These are phyloP conservation scores for Hemibagrus wyckioides DNA, from an alignment of 2,113 vertebrate species.

Conservation along the genomic window DNA sequence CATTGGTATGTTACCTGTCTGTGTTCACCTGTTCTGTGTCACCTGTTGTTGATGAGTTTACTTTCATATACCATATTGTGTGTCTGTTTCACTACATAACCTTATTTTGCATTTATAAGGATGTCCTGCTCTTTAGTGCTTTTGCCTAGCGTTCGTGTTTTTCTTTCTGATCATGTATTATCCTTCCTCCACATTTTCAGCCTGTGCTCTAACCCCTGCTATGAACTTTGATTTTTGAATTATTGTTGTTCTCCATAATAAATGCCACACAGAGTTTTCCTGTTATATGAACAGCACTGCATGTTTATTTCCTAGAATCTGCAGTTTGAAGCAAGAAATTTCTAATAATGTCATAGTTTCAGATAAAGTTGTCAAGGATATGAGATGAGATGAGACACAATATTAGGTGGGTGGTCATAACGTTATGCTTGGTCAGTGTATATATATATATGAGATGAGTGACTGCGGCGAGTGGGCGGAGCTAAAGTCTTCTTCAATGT, in stretches of 20 bases:
- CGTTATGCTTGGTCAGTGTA: too few relatives aligned
- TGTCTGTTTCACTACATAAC: not conserved
- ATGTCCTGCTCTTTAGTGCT: not conserved
- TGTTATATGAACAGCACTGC: not conserved
- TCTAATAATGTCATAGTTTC: not conserved
- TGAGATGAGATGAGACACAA: too few relatives aligned
- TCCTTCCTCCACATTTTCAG: not conserved
- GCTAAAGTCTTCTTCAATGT: not conserved
- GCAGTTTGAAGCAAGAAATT: not conserved
- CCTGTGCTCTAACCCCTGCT: not conserved
- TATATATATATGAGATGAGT: too few relatives aligned
- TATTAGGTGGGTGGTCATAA: too few relatives aligned
- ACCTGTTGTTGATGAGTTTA: not conserved
- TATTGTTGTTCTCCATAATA: not conserved
- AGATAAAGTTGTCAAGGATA: conserved; percentile 37
- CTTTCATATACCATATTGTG: not conserved
- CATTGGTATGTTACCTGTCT: not conserved
- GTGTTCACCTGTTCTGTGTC: not conserved
- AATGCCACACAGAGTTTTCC: not conserved
- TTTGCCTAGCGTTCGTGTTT: not conserved
- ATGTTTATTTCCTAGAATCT: not conserved
- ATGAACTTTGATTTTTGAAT: not conserved
- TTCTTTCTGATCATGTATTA: not conserved
- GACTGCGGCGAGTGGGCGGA: not conserved
- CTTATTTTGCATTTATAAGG: not conserved